A percentile compares a stretch with the other conserved stretches of the same genome.
phyloP scores from a whole-genome alignment of 2,113 vertebrate species.

The Alectura lathami region DNA sequence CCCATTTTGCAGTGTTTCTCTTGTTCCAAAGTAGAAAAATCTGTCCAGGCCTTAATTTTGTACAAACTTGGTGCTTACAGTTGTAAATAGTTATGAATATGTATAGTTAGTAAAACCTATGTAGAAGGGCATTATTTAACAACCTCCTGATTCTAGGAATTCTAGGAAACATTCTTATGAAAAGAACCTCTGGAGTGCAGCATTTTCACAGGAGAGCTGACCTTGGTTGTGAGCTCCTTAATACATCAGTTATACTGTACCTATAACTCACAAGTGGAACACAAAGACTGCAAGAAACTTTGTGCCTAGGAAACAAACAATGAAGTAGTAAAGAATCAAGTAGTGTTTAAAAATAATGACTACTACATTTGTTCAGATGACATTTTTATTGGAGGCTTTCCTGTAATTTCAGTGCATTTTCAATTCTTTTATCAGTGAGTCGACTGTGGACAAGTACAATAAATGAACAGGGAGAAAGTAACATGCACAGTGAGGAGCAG shows the following conservation, averaged over 20 bases:
- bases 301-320: neutral
- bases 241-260: neutral
- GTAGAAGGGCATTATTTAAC: neutral
- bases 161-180: neutral
- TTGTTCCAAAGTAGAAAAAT: neutral
- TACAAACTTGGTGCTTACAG: neutral
- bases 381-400: conserved; percentile 5
- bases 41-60: neutral
- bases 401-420: neutral
- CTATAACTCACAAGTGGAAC: neutral
- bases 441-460: neutral
- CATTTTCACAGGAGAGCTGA: too few relatives aligned
- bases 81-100: neutral
- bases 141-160: neutral
- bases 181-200: neutral
- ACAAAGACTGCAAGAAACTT: neutral
- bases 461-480: neutral
- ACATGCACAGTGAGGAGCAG: neutral
- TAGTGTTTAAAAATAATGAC: neutral
- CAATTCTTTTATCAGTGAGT: neutral
- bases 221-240: neutral
- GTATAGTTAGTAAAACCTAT: neutral
- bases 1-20: neutral
- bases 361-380: neutral
- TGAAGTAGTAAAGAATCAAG: neutral